phyloP scores from a whole-genome alignment of 2,888 invertebrate genomes.

The Eupithecia subumbrata region DNA sequence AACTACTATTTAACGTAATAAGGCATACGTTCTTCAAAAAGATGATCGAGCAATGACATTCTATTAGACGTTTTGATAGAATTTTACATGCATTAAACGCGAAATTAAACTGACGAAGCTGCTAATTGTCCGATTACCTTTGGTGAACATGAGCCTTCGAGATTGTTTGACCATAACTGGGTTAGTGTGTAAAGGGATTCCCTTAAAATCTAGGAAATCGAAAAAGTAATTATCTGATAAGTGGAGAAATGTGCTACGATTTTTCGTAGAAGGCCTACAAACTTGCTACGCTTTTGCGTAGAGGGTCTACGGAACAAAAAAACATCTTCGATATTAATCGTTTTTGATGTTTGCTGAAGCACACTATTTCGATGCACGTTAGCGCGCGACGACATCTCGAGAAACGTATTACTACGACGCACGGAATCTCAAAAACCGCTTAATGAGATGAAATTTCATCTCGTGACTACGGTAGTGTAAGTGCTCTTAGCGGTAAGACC shows the following conservation, averaged over 20 bases:
- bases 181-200: background rate
- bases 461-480: too few relatives aligned
- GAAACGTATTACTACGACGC: too few relatives aligned
- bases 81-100: background rate
- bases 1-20: background rate
- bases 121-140: background rate
- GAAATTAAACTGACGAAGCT: background rate
- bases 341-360: too few relatives aligned
- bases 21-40: background rate
- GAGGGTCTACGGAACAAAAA: background rate
- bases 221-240: too few relatives aligned
- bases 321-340: too few relatives aligned
- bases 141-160: background rate
- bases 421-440: too few relatives aligned
- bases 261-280: background rate
- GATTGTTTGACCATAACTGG: background rate
- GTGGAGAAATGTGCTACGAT: background rate
- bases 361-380: background rate
- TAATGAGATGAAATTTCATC: too few relatives aligned
- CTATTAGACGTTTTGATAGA: background rate
- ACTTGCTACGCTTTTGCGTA: conserved; percentile 1
- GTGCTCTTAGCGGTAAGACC: too few relatives aligned
- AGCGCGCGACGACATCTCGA: background rate
- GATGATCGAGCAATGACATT: background rate
- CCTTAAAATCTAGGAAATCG: too few relatives aligned